Conservation (phyloP, 1,140 invertebrate species). For the Zaprionus tsacasi region DNA sequence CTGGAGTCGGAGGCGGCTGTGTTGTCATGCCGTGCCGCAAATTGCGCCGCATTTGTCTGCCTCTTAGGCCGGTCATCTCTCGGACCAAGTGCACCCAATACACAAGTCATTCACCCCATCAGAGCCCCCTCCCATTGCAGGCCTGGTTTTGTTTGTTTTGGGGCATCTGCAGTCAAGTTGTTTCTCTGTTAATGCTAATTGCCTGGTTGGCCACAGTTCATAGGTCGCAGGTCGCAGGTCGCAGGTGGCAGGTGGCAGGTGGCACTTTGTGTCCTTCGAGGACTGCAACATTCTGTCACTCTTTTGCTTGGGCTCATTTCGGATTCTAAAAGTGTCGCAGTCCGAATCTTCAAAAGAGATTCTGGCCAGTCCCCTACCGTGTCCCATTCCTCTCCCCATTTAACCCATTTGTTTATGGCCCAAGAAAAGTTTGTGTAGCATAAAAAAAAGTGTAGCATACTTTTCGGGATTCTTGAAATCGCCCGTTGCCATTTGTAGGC, state of each 20-base stretch:
- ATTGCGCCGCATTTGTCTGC: slow-evolving; percentile 75
- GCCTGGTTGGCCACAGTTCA: slow-evolving; percentile 38
- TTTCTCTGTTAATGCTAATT: slow-evolving; percentile 70
- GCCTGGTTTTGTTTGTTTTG: slow-evolving; percentile 56
- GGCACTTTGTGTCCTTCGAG: slow-evolving; percentile 33
- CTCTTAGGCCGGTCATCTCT: slow-evolving; percentile 55
- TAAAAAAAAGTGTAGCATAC: too few relatives aligned
- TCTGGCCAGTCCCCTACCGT: neutral
- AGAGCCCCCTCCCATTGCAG: neutral
- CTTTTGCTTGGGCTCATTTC: slow-evolving; percentile 51
- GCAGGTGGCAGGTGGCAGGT: slow-evolving; percentile 7
- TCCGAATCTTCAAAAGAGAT: slow-evolving; percentile 32
- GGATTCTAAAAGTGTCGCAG: slow-evolving; percentile 53
- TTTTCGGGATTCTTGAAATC: neutral
- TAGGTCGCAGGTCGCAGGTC: neutral
- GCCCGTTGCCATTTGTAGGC: neutral
- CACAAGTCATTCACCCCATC: slow-evolving; percentile 73
- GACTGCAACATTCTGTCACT: slow-evolving; percentile 31
- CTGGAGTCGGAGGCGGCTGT: slow-evolving; percentile 30
- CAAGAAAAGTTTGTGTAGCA: too few relatives aligned
- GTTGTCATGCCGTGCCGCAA: slow-evolving; percentile 75
- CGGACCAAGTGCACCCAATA: slow-evolving; percentile 47
- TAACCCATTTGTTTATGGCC: too few relatives aligned
- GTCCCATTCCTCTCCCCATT: neutral
- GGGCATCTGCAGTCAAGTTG: slow-evolving; percentile 69